Base-by-base conservation (phyloP, 1,140 invertebrate species). In the Zelostemma sp. region DNA sequence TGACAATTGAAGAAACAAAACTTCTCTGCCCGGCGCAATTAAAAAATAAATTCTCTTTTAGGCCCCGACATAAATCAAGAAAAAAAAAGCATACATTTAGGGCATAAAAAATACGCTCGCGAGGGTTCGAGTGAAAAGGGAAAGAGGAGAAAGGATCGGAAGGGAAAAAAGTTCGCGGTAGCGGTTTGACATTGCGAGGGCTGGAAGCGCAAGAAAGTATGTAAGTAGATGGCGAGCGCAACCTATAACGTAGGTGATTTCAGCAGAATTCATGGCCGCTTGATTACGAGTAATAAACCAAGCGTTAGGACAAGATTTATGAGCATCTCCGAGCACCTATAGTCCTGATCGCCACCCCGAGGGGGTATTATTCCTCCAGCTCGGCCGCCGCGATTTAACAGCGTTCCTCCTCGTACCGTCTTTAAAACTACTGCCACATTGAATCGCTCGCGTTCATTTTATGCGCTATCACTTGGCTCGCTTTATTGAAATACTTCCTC, bases 251-350 rank as follows among this genome's bases (percentile, higher is more conserved):
- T 82, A 81, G 77, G 81, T 81, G 80, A 82, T 84, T 83, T 81
- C 72, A 80, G 74, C 75, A 77, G 79, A 81, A 83, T 84, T 83
- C 81, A 84, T 82, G 80, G 80, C 77, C 78, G 77, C 81, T 84
- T 84, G 81, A 84, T 84, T 84, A 80, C 77, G 74, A 84, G 82
- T 82, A 84, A 83, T 84, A 84, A 84, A 84, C 77, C 74, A 68
- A 68, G 75, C 81, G 80, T 84, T 83, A 84, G 74, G 77, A 76
- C 76, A 83, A 84, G 81, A 84, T 82, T 84, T 83, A 83, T 80
- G 81, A 81, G 74, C 74, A 72, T 73, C 72, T 71, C 53, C 64
- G 75, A 63, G 73, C 72, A 77, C 72, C 76, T 73, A 79, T 81
- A 75, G 78, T 75, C 66, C 73, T 74, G 80, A 82, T 82, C 77